Base-by-base conservation (phyloP, 2,113 vertebrate genomes). In the Colinus virginianus region DNA sequence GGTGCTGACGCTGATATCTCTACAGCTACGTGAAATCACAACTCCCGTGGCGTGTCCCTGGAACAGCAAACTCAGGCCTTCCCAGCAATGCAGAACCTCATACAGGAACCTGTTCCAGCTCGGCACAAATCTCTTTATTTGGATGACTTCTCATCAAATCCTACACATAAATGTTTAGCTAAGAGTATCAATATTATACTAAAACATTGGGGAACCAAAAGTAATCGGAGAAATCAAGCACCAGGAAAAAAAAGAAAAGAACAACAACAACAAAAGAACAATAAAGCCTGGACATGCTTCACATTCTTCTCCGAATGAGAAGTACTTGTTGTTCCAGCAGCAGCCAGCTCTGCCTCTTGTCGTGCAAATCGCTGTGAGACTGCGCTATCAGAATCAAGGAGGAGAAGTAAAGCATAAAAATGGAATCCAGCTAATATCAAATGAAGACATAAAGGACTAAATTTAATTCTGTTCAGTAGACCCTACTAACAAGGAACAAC, bases 281-380 rank as follows among this genome's bases (percentile, higher is more conserved):
- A 81, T 48, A 81, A 90, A 76, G 45, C n/a, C 61, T 85, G 46
- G 28, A 15, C 51, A 81, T 87, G 43, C 66, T 88, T 90, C 2
- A 1, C 84, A 76, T 94, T 96, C 82, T 95, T 83, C 90, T 86
- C 34, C 0, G 4, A 88, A 85, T 90, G 32, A 72, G 56, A 88
- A 84, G 34, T 15, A 46, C 59, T 86, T n/a, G 10, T 6, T 17
- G 11, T 64, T 87, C 76, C 11, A 6, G 6, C 36, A 74, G 61
- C 71, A 63, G 38, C 34, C 21, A 2, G 30, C 53, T 90, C 78
- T 71, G 87, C 58, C 64, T 61, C 26, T 69, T 1, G 3, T 30
- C 36, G 26, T 46, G 12, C 38, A 63, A 80, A 28, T 40, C 22
- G 51, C 48, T 20, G 55, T 45, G 23, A 92, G 43, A 76, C 22